Evolutionary conservation across 2,113 vertebrate genomes (phyloP), one percentile per base, ranked within the genome.

Genomic region (Erpornis zantholeuca): DNA sequence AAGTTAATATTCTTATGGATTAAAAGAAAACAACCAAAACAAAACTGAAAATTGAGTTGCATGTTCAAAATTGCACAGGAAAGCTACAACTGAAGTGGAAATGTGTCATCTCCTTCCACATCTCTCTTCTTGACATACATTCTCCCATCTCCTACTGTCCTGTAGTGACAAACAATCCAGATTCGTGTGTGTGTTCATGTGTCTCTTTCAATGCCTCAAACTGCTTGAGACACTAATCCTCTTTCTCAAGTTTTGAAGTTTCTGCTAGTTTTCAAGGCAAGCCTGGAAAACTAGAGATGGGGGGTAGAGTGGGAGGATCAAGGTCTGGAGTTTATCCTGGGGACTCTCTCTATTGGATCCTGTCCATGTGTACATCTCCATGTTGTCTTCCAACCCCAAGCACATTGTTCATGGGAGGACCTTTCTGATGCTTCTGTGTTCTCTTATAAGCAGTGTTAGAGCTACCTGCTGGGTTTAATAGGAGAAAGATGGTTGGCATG

Each of bases 41-140:
- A 24, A 33, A 31, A 5, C 24, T 83, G n/a, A 27, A 11, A 36
- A 50, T 70, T 53, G 22, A 70, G 33, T 44, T 69, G 35, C n/a
- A 36, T 29, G 11, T 70, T 89, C 36, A 76, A 40, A 91, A 92
- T 50, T 71, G 70, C 65, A 38, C n/a, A 85, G 89, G 88, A 93
- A 76, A 29, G 84, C 36, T 71, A 35, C 16, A 56, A 28, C 72
- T 92, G 49, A 57, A 60, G 53, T 92, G 64, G 76, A 92, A 94
- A 54, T 57, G 42, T 75, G 56, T 92, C 61, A 90, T 52, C 80
- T 93, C 59, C 88, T 86, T 90, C 52, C 72, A 84, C 77, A 60
- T 52, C 36, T 78, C 28, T 93, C 25, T 84, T 73, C 40, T 56
- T 92, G 82, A 71, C 20, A 17, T 59, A 22, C 15, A 12, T 70